These are phyloP conservation scores for Lottia scabra DNA, from an alignment of 2,888 invertebrate species.

Conservation along the genomic window DNA sequence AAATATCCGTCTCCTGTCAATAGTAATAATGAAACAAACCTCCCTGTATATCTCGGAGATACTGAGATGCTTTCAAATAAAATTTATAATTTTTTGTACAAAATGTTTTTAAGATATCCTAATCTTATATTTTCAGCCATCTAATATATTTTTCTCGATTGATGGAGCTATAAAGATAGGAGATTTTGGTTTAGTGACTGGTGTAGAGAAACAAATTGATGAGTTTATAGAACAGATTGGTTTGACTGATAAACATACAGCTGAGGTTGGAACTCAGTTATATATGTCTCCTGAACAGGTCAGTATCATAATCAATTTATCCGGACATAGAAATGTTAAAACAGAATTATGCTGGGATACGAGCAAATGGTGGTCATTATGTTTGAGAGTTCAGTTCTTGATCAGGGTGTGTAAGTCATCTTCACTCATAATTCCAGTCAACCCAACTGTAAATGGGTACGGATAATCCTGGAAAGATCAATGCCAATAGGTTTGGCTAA, in stretches of 20 bases:
- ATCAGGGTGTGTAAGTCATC: too few relatives aligned
- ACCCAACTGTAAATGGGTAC: too few relatives aligned
- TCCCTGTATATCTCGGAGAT: too few relatives aligned
- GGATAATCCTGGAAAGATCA: too few relatives aligned
- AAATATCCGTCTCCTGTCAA: too few relatives aligned
- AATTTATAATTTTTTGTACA: too few relatives aligned
- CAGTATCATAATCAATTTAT: not conserved
- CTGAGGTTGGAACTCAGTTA: constrained; percentile 85
- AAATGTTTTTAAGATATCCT: not conserved
- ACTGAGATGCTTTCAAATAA: too few relatives aligned
- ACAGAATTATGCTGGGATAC: not conserved
- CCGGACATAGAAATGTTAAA: too few relatives aligned
- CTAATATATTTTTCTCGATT: constrained; percentile 92
- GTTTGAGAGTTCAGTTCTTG: too few relatives aligned
- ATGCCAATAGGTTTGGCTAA: too few relatives aligned
- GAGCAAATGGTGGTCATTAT: not conserved
- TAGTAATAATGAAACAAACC: too few relatives aligned
- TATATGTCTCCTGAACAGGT: constrained; percentile 99
- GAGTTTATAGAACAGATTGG: constrained; percentile 24
- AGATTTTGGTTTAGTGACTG: constrained; percentile 97
- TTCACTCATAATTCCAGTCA: too few relatives aligned
- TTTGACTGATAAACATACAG: constrained; percentile 62
- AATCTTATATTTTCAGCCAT: constrained; percentile 75
- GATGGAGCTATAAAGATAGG: constrained; percentile 95
- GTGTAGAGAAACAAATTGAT: constrained; percentile 74